phyloP scores from a whole-genome alignment of 1,140 invertebrate genomes.

The Glomeris maerens region DNA sequence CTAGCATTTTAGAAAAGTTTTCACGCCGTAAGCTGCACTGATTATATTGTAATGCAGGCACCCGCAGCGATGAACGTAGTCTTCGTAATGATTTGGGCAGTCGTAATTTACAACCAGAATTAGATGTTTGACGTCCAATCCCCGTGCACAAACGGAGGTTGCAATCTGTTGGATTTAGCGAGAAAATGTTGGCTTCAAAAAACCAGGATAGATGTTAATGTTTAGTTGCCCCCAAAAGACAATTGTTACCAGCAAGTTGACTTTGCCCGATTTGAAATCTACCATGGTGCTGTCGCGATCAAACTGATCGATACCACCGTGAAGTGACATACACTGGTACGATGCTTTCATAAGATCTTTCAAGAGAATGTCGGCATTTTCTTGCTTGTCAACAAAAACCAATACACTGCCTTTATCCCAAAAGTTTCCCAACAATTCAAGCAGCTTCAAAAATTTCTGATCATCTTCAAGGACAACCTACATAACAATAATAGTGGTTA shows the following conservation, averaged over 20 bases:
- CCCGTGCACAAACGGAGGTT: conserved; percentile 91
- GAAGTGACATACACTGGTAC: conserved; percentile 88
- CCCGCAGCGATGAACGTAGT: conserved; percentile 97
- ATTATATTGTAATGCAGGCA: conserved; percentile 21
- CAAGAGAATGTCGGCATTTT: conserved; percentile 84
- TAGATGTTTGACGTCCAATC: conserved; percentile 94
- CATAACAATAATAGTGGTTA: conserved; percentile 14
- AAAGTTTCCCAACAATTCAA: conserved; percentile 89
- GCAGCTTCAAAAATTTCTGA: conserved; percentile 91
- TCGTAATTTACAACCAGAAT: conserved; percentile 98
- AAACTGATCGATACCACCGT: conserved; percentile 98
- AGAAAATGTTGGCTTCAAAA: not conserved
- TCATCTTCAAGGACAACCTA: conserved; percentile 77
- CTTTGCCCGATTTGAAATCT: conserved; percentile 90
- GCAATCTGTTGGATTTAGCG: conserved; percentile 44
- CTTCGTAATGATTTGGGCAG: conserved; percentile 99
- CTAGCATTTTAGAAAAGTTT: not conserved
- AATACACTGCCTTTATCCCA: conserved; percentile 86
- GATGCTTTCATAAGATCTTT: conserved; percentile 95
- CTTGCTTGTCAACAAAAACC: conserved; percentile 98
- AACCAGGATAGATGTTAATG: conserved; percentile 2
- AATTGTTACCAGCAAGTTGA: conserved; percentile 42
- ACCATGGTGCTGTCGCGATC: conserved; percentile 95
- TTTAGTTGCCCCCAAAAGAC: not conserved
- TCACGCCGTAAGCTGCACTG: conserved; percentile 5